Base-by-base conservation (phyloP, 2,888 invertebrate species). In the Beris morrisii region DNA sequence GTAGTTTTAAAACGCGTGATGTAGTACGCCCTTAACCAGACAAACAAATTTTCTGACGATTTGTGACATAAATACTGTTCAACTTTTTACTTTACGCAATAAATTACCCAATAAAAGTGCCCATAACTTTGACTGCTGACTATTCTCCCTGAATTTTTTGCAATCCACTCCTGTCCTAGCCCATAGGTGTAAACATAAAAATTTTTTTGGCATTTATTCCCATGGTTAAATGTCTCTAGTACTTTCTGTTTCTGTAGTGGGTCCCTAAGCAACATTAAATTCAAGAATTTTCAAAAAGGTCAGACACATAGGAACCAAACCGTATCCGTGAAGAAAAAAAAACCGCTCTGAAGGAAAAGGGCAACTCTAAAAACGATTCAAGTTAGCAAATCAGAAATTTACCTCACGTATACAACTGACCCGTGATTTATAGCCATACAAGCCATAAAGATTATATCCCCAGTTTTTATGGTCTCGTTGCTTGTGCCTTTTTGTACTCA, bases 401-500 rank as follows among this genome's bases (percentile, higher is more conserved):
- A 50, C 48, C 67, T 65, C 67, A 67, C 67, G 67, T 67, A 65
- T 67, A 59, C 65, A 54, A 67, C 67, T 67, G 67, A 67, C 67
- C 67, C 65, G 65, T 67, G 67, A 67, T 67, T 67, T 67, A 67
- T 67, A 65, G 59, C 65, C 67, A 65, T 67, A 67, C 67, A 59
- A 65, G 65, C 67, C 50, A 67, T 67, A 67, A 67, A 67, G 67
- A 67, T 67, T 67, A 65, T 59, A 65, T 52, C 53, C 61, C 56
- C 50, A 59, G 52, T 61, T 61, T 61, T 61, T 61, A 61, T 61
- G 52, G 52, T 61, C 61, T 38, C 50, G 50, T 52, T 43, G 50
- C 52, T 65, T 48, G 55, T 43, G 50, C 50, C 57, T 53, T 52
- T 64, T 64, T 64, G 53, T 57, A 56, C 52, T 57, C 58, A 46